Evolutionary conservation across 37 sponge, comb jelly and placozoan species (phyloP).

Genomic region (Diacarnus erythraeanus): DNA sequence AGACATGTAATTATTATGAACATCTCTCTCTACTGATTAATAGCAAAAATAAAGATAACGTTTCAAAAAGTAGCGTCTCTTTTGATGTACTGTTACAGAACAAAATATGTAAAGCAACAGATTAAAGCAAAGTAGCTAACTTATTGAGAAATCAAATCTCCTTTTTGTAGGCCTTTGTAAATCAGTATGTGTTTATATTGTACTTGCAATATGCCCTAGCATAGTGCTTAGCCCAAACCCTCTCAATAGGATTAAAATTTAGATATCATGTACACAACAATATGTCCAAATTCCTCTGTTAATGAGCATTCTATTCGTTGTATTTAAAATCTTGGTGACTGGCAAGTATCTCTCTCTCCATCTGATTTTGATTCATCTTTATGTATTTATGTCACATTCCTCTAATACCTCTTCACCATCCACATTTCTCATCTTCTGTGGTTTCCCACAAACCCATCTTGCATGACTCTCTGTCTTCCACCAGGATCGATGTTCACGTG

Average conservation of each 20-base stretch:
- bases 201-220: too few species aligned
- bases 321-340: conserved; percentile 35
- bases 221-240: conserved; percentile 44
- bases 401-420: neutral
- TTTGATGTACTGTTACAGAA: too few species aligned
- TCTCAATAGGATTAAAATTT: conserved; percentile 48
- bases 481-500: conserved; percentile 40
- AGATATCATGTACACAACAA: conserved; percentile 43
- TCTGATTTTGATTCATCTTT: neutral
- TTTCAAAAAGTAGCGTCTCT: too few species aligned
- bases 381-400: neutral
- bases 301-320: conserved; percentile 29
- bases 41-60: too few species aligned
- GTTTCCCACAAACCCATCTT: neutral
- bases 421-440: neutral
- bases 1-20: too few species aligned
- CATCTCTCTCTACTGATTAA: too few species aligned
- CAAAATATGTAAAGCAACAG: too few species aligned
- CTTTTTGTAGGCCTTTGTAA: too few species aligned
- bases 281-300: conserved; percentile 27
- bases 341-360: conserved; percentile 16
- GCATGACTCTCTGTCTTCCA: conserved; percentile 13
- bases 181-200: too few species aligned
- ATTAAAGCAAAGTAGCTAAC: too few species aligned
- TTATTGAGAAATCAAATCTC: too few species aligned